phyloP scores from a whole-genome alignment of 2,113 vertebrate genomes.

The Tenrec ecaudatus region DNA sequence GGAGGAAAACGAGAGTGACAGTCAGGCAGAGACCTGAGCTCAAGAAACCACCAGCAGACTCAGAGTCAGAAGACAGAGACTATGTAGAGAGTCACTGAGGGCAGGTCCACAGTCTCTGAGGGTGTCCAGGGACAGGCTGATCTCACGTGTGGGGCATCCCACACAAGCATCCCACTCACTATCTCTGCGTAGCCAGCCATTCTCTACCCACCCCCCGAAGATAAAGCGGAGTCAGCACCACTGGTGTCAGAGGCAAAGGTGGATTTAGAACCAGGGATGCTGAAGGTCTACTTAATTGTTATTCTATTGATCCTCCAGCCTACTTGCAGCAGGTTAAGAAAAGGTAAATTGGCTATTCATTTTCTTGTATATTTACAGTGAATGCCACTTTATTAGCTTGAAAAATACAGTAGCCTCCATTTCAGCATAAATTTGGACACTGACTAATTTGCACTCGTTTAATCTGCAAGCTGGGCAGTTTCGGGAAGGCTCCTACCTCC shows the following conservation, averaged over 20 bases:
- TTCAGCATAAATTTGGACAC: constrained; percentile 59
- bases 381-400: constrained; percentile 48
- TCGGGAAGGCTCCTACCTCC: constrained; percentile 50
- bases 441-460: constrained; percentile 68
- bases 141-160: constrained; percentile 1
- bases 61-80: background rate
- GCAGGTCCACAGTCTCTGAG: background rate
- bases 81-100: background rate
- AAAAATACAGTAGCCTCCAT: constrained; percentile 47
- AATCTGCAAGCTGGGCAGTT: constrained; percentile 66
- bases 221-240: background rate
- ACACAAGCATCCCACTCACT: background rate
- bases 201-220: background rate
- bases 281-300: constrained; percentile 31
- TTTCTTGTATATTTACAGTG: constrained; percentile 61
- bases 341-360: constrained; percentile 54
- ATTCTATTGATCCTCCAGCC: background rate
- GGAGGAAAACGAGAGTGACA: background rate
- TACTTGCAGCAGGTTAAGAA: constrained; percentile 50
- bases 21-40: background rate
- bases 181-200: background rate
- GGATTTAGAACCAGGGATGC: background rate
- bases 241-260: background rate
- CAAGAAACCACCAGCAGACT: background rate
- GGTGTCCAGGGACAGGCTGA: background rate